These are phyloP conservation scores for Sander vitreus DNA, from an alignment of 2,113 vertebrate species.

Conservation along the genomic window DNA sequence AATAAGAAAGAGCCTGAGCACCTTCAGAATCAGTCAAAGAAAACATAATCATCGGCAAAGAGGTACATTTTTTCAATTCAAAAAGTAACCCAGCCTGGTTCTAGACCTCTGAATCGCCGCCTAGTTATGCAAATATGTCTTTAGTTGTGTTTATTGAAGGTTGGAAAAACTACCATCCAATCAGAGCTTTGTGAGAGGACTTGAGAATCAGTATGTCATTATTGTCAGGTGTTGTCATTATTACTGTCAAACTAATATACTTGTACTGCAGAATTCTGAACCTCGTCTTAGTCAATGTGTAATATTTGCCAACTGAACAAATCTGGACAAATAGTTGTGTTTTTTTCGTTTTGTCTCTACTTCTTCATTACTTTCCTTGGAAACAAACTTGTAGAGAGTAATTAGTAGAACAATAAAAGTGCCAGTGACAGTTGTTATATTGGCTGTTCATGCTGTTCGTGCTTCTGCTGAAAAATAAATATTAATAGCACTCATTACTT, in stretches of 20 bases:
- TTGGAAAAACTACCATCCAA: too few relatives aligned
- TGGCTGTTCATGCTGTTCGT: neutral
- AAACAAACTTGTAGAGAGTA: neutral
- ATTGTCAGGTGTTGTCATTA: neutral
- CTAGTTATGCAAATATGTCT: too few relatives aligned
- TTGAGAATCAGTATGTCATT: too few relatives aligned
- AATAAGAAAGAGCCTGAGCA: too few relatives aligned
- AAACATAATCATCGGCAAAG: too few relatives aligned
- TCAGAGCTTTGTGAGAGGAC: too few relatives aligned
- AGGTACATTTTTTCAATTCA: too few relatives aligned
- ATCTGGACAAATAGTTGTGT: neutral
- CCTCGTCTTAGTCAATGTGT: neutral
- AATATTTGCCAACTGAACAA: neutral
- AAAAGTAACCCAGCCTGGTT: too few relatives aligned
- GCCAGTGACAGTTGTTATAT: neutral
- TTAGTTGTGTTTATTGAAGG: too few relatives aligned
- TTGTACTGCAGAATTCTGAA: neutral
- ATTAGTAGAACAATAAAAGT: neutral
- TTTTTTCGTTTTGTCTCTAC: neutral
- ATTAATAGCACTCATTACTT: conserved; percentile 63
- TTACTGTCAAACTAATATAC: neutral
- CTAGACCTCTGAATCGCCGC: too few relatives aligned
- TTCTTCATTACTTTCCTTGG: neutral
- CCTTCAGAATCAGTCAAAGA: too few relatives aligned
- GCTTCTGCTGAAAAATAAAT: conserved; percentile 29